A percentile compares a stretch with the other conserved stretches of the same genome.
Evolutionary conservation across 1,140 invertebrate genomes (phyloP).

Genomic region (Melanaphis sacchari): DNA sequence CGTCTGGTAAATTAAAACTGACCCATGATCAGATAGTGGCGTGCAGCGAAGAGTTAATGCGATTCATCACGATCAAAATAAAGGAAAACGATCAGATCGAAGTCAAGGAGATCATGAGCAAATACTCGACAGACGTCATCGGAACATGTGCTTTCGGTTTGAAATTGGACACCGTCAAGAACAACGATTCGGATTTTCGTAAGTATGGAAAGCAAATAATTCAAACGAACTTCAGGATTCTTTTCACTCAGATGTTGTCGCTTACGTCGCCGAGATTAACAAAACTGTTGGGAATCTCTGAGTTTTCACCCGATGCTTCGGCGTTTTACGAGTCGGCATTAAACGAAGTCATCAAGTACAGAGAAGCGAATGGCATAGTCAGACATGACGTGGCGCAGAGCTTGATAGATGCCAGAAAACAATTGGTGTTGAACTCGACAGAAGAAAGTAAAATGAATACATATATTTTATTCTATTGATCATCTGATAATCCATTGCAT

Average conservation of each 20-base stretch:
- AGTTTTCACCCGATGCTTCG: slow-evolving; percentile 47
- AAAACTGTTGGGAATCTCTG: background rate
- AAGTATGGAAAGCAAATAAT: slow-evolving; percentile 60
- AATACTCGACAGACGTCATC: slow-evolving; percentile 57
- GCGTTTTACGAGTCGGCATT: slow-evolving; percentile 60
- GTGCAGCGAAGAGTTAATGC: slow-evolving; percentile 62
- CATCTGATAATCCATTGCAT: too few species aligned
- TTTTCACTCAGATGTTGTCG: background rate
- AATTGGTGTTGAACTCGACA: background rate
- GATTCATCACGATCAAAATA: slow-evolving; percentile 61
- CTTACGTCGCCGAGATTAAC: background rate
- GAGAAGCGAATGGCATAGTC: slow-evolving; percentile 63
- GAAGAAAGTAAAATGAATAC: background rate
- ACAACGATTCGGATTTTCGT: slow-evolving; percentile 65
- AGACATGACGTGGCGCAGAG: slow-evolving; percentile 62
- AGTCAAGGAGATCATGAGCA: background rate
- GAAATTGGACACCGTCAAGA: background rate
- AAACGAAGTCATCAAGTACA: slow-evolving; percentile 64
- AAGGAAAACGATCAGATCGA: background rate
- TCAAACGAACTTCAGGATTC: background rate
- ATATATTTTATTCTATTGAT: too few species aligned
- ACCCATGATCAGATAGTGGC: slow-evolving; percentile 66
- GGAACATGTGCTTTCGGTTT: slow-evolving; percentile 50
- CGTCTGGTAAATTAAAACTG: slow-evolving; percentile 67
- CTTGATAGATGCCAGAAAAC: slow-evolving; percentile 58